Conservation (phyloP, 2,888 invertebrate genomes). For the Pediacus dermestoides region DNA sequence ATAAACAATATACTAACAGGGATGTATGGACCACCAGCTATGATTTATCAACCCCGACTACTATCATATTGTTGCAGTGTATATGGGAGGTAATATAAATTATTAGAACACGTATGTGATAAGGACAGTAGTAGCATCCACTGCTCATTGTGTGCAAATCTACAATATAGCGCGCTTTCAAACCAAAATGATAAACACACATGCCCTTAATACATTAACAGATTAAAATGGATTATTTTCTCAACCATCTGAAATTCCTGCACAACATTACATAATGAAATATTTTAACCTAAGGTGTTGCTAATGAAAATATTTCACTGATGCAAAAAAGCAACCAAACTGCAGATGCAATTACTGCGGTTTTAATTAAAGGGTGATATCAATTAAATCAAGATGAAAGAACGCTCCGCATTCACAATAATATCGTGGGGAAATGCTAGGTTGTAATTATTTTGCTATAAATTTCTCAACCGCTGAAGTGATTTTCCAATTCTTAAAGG, state of each 20-base stretch:
- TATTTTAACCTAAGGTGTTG: no score
- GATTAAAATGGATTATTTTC: neutral
- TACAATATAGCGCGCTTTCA: slow-evolving; percentile 1
- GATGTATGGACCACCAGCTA: no score
- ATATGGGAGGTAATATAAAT: slow-evolving; percentile 13
- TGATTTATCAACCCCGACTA: slow-evolving; percentile 18
- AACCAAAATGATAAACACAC: slow-evolving; percentile 1
- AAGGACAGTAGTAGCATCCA: slow-evolving; percentile 13
- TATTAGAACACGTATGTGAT: slow-evolving; percentile 17
- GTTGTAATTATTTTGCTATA: slow-evolving; percentile 3
- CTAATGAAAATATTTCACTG: no score
- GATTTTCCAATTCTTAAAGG: neutral
- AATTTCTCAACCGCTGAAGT: neutral
- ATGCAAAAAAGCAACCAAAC: no score
- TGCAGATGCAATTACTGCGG: no score
- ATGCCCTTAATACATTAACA: neutral
- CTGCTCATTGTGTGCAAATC: neutral
- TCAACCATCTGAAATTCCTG: no score
- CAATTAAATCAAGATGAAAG: no score
- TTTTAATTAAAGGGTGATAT: no score
- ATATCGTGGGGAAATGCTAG: neutral
- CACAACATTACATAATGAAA: no score
- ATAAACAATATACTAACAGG: no score
- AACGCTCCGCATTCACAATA: no score
- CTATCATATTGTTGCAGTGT: slow-evolving; percentile 2